These are phyloP conservation scores for Flexamia atlantica DNA, from an alignment of 2,888 invertebrate genomes.

Conservation along the genomic window DNA sequence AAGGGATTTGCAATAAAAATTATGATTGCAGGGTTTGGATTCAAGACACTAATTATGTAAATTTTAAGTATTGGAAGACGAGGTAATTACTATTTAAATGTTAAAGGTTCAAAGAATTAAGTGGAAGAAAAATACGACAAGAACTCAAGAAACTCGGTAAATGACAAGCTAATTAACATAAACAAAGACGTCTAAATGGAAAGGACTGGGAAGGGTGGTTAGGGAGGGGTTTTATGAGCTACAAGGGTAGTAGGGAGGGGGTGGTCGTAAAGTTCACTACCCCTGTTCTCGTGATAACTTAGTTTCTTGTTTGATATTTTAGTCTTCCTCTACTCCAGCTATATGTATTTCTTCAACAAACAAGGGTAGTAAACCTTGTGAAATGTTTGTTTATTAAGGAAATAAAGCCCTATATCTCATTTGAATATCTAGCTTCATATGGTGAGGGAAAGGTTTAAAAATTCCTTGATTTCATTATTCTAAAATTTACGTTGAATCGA, in stretches of 20 bases:
- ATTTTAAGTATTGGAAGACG: neutral
- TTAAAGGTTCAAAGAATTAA: constrained; percentile 29
- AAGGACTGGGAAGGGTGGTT: constrained; percentile 18
- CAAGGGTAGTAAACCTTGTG: constrained; percentile 13
- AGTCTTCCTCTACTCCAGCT: constrained; percentile 15
- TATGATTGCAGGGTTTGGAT: too few species aligned
- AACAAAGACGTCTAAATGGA: constrained; percentile 25
- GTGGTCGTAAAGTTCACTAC: constrained; percentile 33
- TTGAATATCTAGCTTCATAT: too few species aligned
- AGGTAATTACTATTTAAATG: constrained; percentile 19
- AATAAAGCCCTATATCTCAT: neutral
- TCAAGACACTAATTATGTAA: neutral
- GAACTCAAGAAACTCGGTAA: constrained; percentile 27
- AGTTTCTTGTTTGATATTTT: constrained; percentile 43
- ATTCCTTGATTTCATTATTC: too few species aligned
- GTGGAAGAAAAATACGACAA: constrained; percentile 35
- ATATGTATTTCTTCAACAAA: neutral
- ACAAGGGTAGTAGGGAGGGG: neutral
- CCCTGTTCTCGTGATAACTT: constrained; percentile 23
- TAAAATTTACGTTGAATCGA: too few species aligned
- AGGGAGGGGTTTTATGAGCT: constrained; percentile 30
- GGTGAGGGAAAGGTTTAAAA: too few species aligned
- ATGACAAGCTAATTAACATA: constrained; percentile 45
- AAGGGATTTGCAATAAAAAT: too few species aligned
- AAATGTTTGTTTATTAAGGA: neutral